Conservation (phyloP, 2,888 invertebrate species). For the Kryphioiulus occultus region DNA sequence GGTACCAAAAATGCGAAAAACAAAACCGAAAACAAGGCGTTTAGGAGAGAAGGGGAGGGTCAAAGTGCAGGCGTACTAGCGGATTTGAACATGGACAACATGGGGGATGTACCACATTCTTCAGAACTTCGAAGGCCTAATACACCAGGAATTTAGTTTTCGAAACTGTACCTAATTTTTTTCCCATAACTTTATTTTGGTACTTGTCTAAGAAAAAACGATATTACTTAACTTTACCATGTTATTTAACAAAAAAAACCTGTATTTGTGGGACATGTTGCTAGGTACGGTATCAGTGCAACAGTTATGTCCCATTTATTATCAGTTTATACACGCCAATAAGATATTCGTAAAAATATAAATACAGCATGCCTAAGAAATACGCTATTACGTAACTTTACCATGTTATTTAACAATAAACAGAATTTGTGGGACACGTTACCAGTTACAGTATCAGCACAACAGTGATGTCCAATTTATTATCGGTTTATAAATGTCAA, state of each 20-base stretch:
- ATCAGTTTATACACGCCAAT: too few species aligned
- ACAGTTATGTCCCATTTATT: too few species aligned
- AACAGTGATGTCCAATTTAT: too few species aligned
- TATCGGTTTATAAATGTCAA: too few species aligned
- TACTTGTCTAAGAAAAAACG: neutral
- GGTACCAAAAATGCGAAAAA: slow-evolving; percentile 38
- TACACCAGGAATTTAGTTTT: neutral
- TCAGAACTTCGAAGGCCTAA: neutral
- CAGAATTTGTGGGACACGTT: too few species aligned
- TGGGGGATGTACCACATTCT: slow-evolving; percentile 39
- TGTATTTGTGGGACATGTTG: too few species aligned
- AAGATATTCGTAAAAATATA: too few species aligned
- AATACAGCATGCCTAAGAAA: too few species aligned
- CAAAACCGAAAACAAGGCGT: slow-evolving; percentile 28
- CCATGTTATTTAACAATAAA: too few species aligned
- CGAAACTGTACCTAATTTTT: neutral
- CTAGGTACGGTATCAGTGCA: too few species aligned
- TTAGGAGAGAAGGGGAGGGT: neutral
- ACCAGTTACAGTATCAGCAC: too few species aligned
- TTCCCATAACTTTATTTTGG: neutral
- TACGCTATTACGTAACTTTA: neutral
- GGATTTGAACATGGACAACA: neutral
- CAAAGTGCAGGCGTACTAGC: neutral
- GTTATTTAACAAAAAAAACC: too few species aligned
- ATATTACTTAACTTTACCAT: neutral